A percentile compares a stretch with the other conserved stretches of the same genome.
Conservation (phyloP, 2,113 vertebrate genomes). For the Pachycephala philippinensis region DNA sequence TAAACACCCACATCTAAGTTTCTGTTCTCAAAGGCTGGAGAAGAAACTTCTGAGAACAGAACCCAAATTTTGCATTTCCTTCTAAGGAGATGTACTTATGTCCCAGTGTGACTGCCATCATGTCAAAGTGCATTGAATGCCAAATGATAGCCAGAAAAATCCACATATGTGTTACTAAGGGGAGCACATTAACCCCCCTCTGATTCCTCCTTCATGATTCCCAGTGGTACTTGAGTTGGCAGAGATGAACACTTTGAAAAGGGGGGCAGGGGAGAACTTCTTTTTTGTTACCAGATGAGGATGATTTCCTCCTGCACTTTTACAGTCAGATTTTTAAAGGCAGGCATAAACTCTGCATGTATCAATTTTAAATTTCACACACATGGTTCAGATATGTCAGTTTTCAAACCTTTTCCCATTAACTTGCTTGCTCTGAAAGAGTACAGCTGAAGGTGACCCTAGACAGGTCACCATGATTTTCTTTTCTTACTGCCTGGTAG, state of each 20-base stretch:
- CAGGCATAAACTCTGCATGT: not conserved
- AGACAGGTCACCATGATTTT: not conserved
- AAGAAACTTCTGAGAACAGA: not conserved
- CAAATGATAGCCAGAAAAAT: not conserved
- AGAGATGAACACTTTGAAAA: not conserved
- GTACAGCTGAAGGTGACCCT: not conserved
- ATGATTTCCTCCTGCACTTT: not conserved
- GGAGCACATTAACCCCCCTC: not conserved
- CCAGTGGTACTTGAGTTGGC: not conserved
- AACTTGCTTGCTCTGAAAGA: not conserved
- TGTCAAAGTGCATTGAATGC: not conserved
- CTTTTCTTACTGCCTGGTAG: not conserved
- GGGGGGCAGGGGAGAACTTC: not conserved
- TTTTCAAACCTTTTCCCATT: not conserved
- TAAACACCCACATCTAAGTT: not conserved
- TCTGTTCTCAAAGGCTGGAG: not conserved
- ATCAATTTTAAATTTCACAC: not conserved
- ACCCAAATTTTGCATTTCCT: not conserved
- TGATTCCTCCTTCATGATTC: not conserved
- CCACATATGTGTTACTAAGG: not conserved
- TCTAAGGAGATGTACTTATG: not conserved
- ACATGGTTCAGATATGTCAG: accelerated
- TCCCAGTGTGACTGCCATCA: not conserved
- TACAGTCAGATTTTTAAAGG: not conserved
- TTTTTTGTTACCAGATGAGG: not conserved